Evolutionary conservation across 2,888 invertebrate genomes (phyloP), one percentile per base, ranked within the genome.

Genomic region (Seladonia tumulorum): DNA sequence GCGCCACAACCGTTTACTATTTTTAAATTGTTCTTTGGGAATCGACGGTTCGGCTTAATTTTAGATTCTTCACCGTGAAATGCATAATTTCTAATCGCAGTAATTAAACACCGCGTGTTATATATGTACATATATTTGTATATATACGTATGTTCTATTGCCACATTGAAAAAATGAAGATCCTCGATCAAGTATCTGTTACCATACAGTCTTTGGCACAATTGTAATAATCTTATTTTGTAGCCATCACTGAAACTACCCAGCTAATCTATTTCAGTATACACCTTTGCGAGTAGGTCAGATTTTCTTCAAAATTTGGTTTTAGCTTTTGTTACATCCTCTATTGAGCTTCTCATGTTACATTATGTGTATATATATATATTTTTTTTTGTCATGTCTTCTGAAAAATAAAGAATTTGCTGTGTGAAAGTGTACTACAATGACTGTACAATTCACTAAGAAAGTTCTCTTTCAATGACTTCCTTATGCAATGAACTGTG

Each of bases 201-300:
- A 45, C 39, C 45, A 25, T 25, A 74, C 53, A 7, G 22, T 79
- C 90, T 92, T 91, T 93, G 92, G 93, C 93, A 92, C 92, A 92
- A 92, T 94, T 91, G 89, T 93, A 90, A 92, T 85, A 86, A 88
- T 89, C 89, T 85, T 88, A 88, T 90, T 89, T 82, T 82, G 76
- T 88, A 86, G 83, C 87, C 90, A 91, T 92, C 87, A 89, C 90
- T 87, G 84, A 87, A 86, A 81, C 80, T 85, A 88, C 87, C 88
- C 85, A 91, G 92, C 91, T 93, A 88, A 88, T 94, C 94, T 94
- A 94, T 94, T 94, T 94, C 87, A 90, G 93, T 92, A 91, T 89
- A 77, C 86, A 85, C 75, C 81, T 85, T 82, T 71, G 82, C 70
- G 78, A 77, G 80, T 74, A 79, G 82, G 74, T 78, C 87, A 82